Evolutionary conservation across 2,888 invertebrate species (phyloP).

Genomic region (Lacanobia oleracea): DNA sequence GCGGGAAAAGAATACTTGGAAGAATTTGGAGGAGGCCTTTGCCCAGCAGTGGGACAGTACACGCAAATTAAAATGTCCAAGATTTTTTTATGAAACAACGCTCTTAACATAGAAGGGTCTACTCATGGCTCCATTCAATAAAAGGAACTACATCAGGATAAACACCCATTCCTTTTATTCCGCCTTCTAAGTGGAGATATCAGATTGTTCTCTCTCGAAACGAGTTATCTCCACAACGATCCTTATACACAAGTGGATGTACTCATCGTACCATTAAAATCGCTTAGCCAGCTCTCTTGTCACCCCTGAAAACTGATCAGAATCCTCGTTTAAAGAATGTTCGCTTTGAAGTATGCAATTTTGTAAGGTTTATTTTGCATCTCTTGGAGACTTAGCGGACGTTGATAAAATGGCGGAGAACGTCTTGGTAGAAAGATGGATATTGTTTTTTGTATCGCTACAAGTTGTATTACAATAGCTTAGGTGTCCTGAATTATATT

Average conservation of each 20-base stretch:
- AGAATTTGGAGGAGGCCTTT: no score
- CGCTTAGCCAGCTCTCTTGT: constrained; percentile 29
- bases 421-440: not conserved
- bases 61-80: no score
- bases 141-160: not conserved
- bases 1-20: no score
- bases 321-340: not conserved
- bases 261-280: constrained; percentile 20
- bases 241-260: constrained; percentile 34
- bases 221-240: constrained; percentile 3
- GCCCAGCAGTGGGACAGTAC: no score
- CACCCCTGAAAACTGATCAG: constrained; percentile 37
- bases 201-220: constrained; percentile 26
- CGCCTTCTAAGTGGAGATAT: not conserved
- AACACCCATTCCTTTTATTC: not conserved
- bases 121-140: not conserved
- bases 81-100: no score
- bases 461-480: not conserved
- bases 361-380: constrained; percentile 21
- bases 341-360: constrained; percentile 22
- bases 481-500: no score
- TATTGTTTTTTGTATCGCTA: not conserved
- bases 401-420: not conserved
- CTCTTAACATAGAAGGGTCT: not conserved
- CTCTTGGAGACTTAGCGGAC: not conserved